Conservation (phyloP, 35 echinoderm and acorn worm genomes). For the Patiria miniata region DNA sequence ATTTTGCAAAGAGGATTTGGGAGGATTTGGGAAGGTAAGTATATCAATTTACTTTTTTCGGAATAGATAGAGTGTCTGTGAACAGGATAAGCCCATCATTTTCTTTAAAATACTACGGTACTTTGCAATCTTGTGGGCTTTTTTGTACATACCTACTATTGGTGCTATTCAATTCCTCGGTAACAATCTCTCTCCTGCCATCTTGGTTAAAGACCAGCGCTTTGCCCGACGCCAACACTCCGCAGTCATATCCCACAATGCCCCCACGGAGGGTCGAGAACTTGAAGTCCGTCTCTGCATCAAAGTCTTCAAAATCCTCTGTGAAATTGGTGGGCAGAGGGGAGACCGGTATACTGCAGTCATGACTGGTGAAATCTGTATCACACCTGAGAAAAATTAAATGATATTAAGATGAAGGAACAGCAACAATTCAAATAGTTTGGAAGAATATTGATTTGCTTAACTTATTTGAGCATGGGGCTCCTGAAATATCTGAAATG, state of each 20-base stretch:
- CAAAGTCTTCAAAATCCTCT: slow-evolving; percentile 59
- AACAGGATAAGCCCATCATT: no score
- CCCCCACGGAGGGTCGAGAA: slow-evolving; percentile 54
- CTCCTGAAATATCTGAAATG: background rate
- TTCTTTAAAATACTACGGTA: no score
- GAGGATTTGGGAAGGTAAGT: no score
- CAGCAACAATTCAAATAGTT: background rate
- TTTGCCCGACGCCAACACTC: slow-evolving; percentile 73
- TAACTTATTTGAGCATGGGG: background rate
- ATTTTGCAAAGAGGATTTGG: no score
- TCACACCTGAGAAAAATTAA: slow-evolving; percentile 64
- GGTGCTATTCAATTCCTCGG: slow-evolving; percentile 74
- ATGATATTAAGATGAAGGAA: no score
- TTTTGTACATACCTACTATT: slow-evolving; percentile 59
- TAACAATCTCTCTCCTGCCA: slow-evolving; percentile 66
- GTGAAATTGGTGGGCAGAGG: slow-evolving; percentile 39
- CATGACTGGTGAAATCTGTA: slow-evolving; percentile 29
- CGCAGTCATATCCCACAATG: slow-evolving; percentile 70
- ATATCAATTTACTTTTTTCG: no score
- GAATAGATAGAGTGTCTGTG: no score
- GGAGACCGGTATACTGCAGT: slow-evolving; percentile 39
- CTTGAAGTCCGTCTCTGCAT: slow-evolving; percentile 26
- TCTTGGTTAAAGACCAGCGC: slow-evolving; percentile 85
- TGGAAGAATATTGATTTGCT: background rate
- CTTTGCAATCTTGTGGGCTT: background rate